Evolutionary conservation across 2,888 invertebrate species (phyloP).

Genomic region (Heterodera filipjevi): DNA sequence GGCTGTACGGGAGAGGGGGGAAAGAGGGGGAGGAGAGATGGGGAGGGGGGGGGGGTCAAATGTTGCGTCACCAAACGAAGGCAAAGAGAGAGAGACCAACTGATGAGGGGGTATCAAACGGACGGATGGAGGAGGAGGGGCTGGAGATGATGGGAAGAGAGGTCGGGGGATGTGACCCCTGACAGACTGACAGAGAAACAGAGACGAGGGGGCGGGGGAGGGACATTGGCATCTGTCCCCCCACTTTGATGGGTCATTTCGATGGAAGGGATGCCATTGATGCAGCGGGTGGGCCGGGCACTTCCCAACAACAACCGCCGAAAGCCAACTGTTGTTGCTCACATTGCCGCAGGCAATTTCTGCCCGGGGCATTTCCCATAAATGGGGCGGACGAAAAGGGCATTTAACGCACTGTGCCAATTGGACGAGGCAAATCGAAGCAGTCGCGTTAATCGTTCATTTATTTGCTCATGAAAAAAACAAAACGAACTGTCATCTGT

Average conservation of each 20-base stretch:
- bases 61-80: slow-evolving; percentile 19
- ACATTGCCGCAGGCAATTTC: neutral
- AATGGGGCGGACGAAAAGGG: neutral
- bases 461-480: neutral
- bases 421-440: neutral
- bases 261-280: neutral
- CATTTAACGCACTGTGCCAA: neutral
- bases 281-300: neutral
- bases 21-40: neutral
- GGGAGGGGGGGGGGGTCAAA: neutral
- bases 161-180: slow-evolving; percentile 10
- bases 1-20: neutral
- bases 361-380: neutral
- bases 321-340: neutral
- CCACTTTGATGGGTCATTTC: neutral
- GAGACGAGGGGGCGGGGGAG: neutral
- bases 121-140: neutral
- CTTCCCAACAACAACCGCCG: neutral
- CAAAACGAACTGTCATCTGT: neutral
- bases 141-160: neutral
- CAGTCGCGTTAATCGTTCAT: neutral
- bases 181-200: slow-evolving; percentile 15
- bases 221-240: slow-evolving; percentile 18
- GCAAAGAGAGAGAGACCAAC: neutral
- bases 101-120: neutral